Percentiles rank a stretch among this genome's conserved stretches.
These are phyloP conservation scores for Aphelinus certus DNA, from an alignment of 1,140 invertebrate species.

Conservation along the genomic window DNA sequence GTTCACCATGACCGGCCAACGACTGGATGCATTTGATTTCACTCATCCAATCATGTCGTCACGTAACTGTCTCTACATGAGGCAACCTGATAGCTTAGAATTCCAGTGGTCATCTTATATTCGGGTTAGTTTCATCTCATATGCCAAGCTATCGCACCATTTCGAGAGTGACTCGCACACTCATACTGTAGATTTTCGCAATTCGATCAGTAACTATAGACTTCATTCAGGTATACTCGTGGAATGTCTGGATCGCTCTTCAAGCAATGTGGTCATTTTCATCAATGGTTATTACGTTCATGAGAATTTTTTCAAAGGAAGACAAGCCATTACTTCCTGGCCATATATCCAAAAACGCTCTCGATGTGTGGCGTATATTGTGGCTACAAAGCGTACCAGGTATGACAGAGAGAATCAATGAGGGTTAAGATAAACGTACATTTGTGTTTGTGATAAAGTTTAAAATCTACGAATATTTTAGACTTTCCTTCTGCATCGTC, in stretches of 20 bases:
- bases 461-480: too few relatives aligned
- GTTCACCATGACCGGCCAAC: conserved; percentile 46
- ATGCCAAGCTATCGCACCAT: too few relatives aligned
- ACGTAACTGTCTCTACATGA: conserved; percentile 44
- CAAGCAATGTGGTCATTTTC: conserved; percentile 13
- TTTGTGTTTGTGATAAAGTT: too few relatives aligned
- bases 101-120: conserved; percentile 48
- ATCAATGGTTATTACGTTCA: conserved; percentile 9
- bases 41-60: conserved; percentile 48
- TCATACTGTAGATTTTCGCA: too few relatives aligned
- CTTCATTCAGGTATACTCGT: conserved; percentile 32
- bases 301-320: not conserved
- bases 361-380: conserved; percentile 49
- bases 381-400: conserved; percentile 52
- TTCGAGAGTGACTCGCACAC: too few relatives aligned
- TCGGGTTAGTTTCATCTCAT: too few relatives aligned
- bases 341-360: conserved; percentile 22
- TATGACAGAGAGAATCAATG: not conserved
- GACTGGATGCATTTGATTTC: conserved; percentile 48
- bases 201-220: too few relatives aligned
- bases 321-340: conserved; percentile 33
- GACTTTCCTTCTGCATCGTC: too few relatives aligned
- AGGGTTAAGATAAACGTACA: too few relatives aligned
- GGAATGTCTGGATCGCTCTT: conserved; percentile 6
- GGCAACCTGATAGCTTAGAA: not conserved